phyloP scores from a whole-genome alignment of 2,113 vertebrate genomes.

The Ammospiza caudacuta region DNA sequence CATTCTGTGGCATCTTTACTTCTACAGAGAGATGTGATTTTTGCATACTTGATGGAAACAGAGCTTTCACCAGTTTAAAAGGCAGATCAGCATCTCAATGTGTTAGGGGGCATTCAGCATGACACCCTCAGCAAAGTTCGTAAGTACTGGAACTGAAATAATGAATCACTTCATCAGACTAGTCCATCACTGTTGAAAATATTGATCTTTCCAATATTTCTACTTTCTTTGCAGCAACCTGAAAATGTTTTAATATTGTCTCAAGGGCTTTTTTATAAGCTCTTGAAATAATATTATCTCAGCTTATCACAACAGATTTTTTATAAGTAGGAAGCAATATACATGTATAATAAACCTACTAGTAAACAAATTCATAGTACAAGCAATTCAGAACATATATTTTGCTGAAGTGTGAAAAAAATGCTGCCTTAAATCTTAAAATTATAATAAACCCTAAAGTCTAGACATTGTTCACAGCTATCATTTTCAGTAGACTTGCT shows the following conservation, averaged over 20 bases:
- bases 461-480: neutral
- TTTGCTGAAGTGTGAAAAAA: neutral
- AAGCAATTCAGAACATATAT: neutral
- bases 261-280: neutral
- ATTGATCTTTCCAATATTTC: neutral
- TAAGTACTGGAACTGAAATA: neutral
- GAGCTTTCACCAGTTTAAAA: neutral
- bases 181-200: neutral
- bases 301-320: neutral
- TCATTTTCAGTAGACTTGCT: neutral
- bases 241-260: neutral
- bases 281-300: neutral
- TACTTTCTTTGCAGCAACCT: neutral
- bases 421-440: neutral
- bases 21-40: neutral
- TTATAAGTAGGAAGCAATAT: neutral
- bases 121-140: neutral
- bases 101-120: neutral
- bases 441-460: neutral
- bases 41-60: neutral
- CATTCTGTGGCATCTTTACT: neutral
- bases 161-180: neutral
- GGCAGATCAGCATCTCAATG: neutral
- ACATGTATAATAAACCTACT: neutral
- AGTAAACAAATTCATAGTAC: neutral